Evolutionary conservation across 1,140 invertebrate species (phyloP), one percentile per base, ranked within the genome.

Genomic region (Papilio aristodemus): DNA sequence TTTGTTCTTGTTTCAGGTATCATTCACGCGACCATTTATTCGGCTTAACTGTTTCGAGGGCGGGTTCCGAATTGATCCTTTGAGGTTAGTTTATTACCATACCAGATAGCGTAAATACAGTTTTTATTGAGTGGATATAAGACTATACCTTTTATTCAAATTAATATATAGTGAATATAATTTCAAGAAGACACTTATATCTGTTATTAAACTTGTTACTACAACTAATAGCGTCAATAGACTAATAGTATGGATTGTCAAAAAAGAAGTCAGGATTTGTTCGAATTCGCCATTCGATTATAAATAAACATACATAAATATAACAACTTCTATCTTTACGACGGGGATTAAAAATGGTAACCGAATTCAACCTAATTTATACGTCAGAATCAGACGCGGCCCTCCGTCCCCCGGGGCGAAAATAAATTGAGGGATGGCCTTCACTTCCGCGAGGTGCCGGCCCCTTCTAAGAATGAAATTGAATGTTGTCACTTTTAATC

Each of bases 1-100:
- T 60, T 46, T 69, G 50, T 66, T 50, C 57, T 69, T 68, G 39
- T 71, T 69, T 54, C 73, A 73, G 73, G 76, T 77, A 77, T 58
- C n/a, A n/a, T 66, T 66, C 7, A 38, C 38, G 39, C 19, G 11
- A 32, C 39, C 63, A 60, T 70, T 70, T 46, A n/a, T 54, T 66
- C 64, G 36, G n/a, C 17, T 60, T 60, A 11, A 38, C 17, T 22
- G 46, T 50, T 50, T 50, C 46, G 46, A 50, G 17, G 19, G 46
- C 11, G 11, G 5, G 14, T 3, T 22, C 1, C 9, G 19, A 50
- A 50, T 50, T 25, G 46, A 50, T 50, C 46, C 46, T 50, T 50
- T 46, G 43, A 46, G 43, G 43, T 46, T 46, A 46, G 43, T 46
- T 46, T 46, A 46, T 46, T 46, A 46, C 0, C n/a, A 43, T 9